phyloP scores from a whole-genome alignment of 2,888 invertebrate genomes.

The Mythimna impura region DNA sequence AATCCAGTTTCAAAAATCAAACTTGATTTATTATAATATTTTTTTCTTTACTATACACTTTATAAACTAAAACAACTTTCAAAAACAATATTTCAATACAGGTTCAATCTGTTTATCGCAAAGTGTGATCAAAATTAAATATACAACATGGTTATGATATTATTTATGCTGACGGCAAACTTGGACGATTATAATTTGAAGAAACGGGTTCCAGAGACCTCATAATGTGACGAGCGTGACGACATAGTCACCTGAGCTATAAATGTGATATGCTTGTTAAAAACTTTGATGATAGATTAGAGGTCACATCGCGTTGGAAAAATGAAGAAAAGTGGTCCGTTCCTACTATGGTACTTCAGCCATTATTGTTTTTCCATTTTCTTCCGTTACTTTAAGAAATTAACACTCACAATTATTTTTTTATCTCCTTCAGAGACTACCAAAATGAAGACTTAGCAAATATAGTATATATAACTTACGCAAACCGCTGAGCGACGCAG shows the following conservation, averaged over 20 bases:
- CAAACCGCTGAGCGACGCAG: constrained; percentile 85
- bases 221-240: constrained; percentile 45
- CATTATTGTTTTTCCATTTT: not conserved
- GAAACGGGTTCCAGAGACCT: constrained; percentile 38
- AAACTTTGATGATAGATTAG: constrained; percentile 1
- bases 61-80: not conserved
- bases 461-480: constrained; percentile 80
- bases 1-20: not conserved
- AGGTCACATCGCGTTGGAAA: not conserved
- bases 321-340: not conserved
- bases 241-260: constrained; percentile 24
- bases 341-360: no score
- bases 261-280: constrained; percentile 1
- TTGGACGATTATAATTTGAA: constrained; percentile 19
- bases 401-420: not conserved
- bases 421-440: not conserved
- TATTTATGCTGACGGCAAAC: constrained; percentile 50
- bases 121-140: constrained; percentile 43
- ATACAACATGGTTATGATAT: constrained; percentile 38
- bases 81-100: constrained; percentile 15
- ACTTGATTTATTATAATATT: not conserved
- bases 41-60: not conserved
- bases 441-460: not conserved
- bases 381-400: no score
- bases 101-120: constrained; percentile 26